Evolutionary conservation across 2,888 invertebrate species (phyloP).

Genomic region (Alitta virens): DNA sequence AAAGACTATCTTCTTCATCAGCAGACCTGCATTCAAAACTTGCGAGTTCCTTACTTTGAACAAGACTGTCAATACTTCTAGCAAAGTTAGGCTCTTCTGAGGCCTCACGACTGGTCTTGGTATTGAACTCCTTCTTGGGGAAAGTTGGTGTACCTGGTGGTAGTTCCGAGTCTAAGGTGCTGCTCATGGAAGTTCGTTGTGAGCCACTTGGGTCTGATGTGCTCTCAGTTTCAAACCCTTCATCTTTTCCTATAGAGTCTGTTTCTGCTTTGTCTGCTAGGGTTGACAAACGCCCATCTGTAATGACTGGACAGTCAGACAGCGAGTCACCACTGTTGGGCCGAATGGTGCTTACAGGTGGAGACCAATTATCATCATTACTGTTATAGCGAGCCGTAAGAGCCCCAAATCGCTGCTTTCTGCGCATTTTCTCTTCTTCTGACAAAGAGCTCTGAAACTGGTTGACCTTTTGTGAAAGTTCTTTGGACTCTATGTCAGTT

Average conservation of each 20-base stretch:
- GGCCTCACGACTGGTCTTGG: background rate
- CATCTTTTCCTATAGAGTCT: conserved; percentile 34
- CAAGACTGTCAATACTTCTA: conserved; percentile 28
- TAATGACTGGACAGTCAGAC: background rate
- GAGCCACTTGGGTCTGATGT: conserved; percentile 44
- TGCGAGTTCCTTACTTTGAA: conserved; percentile 17
- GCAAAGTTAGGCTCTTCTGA: conserved; percentile 22
- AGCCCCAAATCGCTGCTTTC: conserved; percentile 11
- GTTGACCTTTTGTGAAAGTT: conserved; percentile 17
- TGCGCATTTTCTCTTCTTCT: background rate
- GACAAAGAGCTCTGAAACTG: conserved; percentile 13
- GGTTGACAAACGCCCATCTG: conserved; percentile 2
- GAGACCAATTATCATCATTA: background rate
- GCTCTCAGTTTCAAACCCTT: conserved; percentile 53
- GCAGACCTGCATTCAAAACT: conserved; percentile 5
- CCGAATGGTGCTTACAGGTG: background rate
- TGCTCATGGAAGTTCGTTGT: conserved; percentile 52
- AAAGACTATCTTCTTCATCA: conserved; percentile 14
- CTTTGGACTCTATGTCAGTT: conserved; percentile 4
- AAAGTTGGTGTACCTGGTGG: conserved; percentile 16
- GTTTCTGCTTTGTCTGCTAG: background rate
- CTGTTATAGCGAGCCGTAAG: conserved; percentile 11
- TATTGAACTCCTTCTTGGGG: conserved; percentile 9
- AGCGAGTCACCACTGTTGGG: background rate
- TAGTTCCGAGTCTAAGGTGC: conserved; percentile 48